phyloP scores from a whole-genome alignment of 2,888 invertebrate genomes.

The Hemistola chrysoprasaria region DNA sequence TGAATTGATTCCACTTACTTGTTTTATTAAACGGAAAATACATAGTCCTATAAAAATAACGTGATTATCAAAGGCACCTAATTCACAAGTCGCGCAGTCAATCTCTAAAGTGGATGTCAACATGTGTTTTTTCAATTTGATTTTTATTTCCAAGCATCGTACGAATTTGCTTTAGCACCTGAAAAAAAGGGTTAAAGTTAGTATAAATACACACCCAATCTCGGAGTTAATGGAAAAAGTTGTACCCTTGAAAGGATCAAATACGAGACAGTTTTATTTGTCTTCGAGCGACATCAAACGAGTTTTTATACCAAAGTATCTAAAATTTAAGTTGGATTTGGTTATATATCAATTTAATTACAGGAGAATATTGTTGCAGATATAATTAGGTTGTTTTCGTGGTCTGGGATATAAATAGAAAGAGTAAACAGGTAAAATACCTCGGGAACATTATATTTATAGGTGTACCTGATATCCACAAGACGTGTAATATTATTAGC shows the following conservation, averaged over 20 bases:
- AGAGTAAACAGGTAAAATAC: too few species aligned
- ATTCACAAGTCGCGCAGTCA: too few species aligned
- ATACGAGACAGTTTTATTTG: not conserved
- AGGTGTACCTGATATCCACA: too few species aligned
- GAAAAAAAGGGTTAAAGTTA: slow-evolving; percentile 28
- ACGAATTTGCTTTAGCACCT: slow-evolving; percentile 49
- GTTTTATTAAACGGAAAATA: not conserved
- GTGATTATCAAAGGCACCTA: too few species aligned
- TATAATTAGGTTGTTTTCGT: too few species aligned
- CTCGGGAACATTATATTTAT: too few species aligned
- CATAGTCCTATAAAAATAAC: not conserved
- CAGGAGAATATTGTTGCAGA: not conserved
- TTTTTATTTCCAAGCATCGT: slow-evolving; percentile 46
- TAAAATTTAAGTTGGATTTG: too few species aligned
- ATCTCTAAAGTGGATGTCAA: slow-evolving; percentile 14
- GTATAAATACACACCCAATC: not conserved
- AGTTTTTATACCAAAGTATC: not conserved
- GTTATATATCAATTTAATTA: not conserved
- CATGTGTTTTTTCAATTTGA: slow-evolving; percentile 23
- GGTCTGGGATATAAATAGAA: too few species aligned
- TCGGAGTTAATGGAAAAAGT: slow-evolving; percentile 1
- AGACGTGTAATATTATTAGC: too few species aligned
- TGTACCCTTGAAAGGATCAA: not conserved
- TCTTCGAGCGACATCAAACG: not conserved
- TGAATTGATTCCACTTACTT: too few species aligned